phyloP scores from a whole-genome alignment of 1,140 invertebrate genomes.

The Pemphigus obesinymphae region DNA sequence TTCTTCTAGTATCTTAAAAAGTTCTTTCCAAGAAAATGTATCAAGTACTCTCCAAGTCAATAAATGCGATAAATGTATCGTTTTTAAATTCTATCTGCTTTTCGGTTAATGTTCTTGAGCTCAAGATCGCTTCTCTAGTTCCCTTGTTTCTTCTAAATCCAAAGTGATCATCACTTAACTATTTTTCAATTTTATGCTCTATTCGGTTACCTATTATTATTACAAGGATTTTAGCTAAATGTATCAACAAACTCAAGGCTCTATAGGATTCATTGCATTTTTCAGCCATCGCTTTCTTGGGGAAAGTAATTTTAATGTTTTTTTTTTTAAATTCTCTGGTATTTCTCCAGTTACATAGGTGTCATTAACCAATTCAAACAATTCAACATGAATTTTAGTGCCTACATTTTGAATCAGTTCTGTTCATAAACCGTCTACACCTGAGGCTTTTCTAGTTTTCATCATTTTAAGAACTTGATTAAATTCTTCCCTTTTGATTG shows the following conservation, averaged over 20 bases:
- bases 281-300: too few species aligned
- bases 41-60: background rate
- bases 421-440: too few species aligned
- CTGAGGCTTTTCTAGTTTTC: too few species aligned
- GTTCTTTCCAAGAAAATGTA: background rate
- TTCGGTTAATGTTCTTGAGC: too few species aligned
- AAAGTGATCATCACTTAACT: slow-evolving; percentile 14
- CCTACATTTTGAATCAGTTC: background rate
- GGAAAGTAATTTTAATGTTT: background rate
- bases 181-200: slow-evolving; percentile 18
- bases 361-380: too few species aligned
- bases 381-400: background rate
- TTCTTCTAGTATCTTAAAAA: background rate
- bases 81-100: too few species aligned
- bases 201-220: background rate
- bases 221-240: background rate
- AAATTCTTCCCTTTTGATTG: background rate
- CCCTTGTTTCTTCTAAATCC: slow-evolving; percentile 30
- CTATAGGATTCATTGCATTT: too few species aligned
- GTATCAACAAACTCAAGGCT: background rate
- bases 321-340: background rate
- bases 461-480: too few species aligned
- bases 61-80: too few species aligned
- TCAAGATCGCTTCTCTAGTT: too few species aligned
- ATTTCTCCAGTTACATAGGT: background rate